Percentiles rank a stretch among this genome's conserved stretches.
These are phyloP conservation scores for Pipistrellus nathusii DNA, from an alignment of 2,797 vertebrate species.

Conservation along the genomic window DNA sequence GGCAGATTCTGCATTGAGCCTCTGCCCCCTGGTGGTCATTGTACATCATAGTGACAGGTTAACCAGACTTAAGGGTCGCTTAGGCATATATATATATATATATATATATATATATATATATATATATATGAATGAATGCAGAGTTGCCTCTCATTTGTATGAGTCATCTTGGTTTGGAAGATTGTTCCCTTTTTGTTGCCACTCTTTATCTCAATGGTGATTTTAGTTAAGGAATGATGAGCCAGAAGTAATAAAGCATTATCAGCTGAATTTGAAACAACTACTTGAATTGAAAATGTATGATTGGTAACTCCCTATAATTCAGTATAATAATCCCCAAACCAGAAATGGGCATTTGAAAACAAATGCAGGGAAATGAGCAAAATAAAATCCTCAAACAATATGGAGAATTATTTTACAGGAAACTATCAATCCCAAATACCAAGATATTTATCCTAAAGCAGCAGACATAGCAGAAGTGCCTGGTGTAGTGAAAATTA, in stretches of 20 bases:
- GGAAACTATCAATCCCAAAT: not conserved
- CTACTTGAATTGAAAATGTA: conserved; percentile 13
- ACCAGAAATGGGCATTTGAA: conserved; percentile 37
- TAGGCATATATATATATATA: too few species aligned
- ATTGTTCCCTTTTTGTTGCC: not conserved
- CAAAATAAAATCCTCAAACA: not conserved
- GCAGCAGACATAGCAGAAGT: conserved; percentile 32
- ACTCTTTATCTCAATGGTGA: conserved; percentile 18
- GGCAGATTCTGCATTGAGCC: too few species aligned
- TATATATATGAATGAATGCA: too few species aligned
- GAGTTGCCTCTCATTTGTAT: not conserved
- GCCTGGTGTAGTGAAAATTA: not conserved
- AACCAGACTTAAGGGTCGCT: too few species aligned
- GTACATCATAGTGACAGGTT: too few species aligned
- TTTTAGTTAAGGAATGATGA: conserved; percentile 49
- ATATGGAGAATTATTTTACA: conserved; percentile 50
- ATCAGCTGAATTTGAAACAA: conserved; percentile 45
- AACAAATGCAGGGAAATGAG: not conserved
- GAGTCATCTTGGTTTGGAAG: conserved; percentile 40
- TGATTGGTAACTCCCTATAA: not conserved
- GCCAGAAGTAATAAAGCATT: not conserved
- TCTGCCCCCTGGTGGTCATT: too few species aligned
- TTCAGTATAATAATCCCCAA: conserved; percentile 38
- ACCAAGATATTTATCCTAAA: conserved; percentile 28
- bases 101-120: too few species aligned